Conservation (phyloP, 2,888 invertebrate genomes). For the Hipparchia sbordonii region DNA sequence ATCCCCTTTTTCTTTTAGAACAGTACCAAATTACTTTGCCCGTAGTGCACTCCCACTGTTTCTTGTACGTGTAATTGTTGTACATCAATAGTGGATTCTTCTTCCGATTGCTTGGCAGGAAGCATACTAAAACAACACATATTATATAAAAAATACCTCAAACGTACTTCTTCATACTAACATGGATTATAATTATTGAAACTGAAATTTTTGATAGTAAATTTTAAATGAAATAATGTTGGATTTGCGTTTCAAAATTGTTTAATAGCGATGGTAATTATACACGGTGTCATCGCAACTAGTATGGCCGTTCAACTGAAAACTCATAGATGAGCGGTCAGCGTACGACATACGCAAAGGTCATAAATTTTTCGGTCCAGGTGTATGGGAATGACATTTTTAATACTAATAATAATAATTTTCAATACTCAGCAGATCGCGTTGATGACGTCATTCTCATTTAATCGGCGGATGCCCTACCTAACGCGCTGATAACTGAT, state of each 20-base stretch:
- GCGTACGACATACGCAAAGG: too few species aligned
- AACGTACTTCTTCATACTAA: not conserved
- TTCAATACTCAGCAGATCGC: too few species aligned
- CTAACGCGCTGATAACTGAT: too few species aligned
- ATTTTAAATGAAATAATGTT: not conserved
- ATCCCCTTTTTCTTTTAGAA: constrained; percentile 42
- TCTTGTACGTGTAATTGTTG: constrained; percentile 42
- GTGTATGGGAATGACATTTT: too few species aligned
- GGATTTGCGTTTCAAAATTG: not conserved
- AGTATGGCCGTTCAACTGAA: too few species aligned
- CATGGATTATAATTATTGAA: not conserved
- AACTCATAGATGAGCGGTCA: too few species aligned
- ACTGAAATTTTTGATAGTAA: not conserved
- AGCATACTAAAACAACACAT: constrained; percentile 33
- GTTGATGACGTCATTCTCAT: too few species aligned
- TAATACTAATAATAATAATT: too few species aligned
- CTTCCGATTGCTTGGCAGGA: constrained; percentile 43
- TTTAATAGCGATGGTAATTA: not conserved
- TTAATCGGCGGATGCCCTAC: too few species aligned
- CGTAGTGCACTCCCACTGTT: constrained; percentile 34
- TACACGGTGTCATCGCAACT: too few species aligned
- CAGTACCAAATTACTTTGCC: constrained; percentile 45
- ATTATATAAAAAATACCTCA: not conserved
- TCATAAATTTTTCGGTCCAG: too few species aligned
- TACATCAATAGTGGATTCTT: constrained; percentile 44